phyloP scores from a whole-genome alignment of 2,113 vertebrate genomes.

The Pseudorectes ferrugineus region DNA sequence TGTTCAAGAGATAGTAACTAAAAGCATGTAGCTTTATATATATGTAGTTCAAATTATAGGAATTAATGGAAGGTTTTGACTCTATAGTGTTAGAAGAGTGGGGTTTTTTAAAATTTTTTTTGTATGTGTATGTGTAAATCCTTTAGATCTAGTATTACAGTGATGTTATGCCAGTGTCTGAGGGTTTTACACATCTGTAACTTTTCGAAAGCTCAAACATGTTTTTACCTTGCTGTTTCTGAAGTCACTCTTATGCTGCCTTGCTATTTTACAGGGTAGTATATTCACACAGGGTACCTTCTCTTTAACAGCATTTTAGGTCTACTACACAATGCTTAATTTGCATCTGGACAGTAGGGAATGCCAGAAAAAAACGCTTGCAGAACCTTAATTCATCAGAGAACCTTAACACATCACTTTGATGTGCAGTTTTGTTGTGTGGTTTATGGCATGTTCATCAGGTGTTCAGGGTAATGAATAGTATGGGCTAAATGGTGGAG shows the following conservation, averaged over 20 bases:
- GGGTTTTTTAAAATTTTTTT: neutral
- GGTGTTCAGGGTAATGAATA: neutral
- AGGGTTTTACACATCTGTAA: neutral
- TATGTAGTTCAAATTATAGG: neutral
- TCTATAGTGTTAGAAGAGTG: neutral
- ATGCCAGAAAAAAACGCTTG: fast-evolving
- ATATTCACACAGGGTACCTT: neutral
- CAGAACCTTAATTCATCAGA: neutral
- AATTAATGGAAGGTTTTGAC: neutral
- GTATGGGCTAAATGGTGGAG: neutral
- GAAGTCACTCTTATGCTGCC: neutral
- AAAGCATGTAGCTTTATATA: neutral
- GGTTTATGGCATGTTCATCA: neutral
- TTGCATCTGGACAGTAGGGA: neutral
- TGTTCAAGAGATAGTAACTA: neutral
- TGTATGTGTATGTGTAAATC: neutral
- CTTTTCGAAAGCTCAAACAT: neutral
- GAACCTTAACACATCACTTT: too few species aligned
- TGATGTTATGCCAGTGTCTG: neutral
- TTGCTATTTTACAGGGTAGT: neutral
- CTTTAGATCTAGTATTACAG: neutral
- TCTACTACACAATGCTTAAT: neutral
- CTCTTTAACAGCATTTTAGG: neutral
- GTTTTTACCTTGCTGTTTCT: neutral
- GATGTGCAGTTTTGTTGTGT: neutral